A percentile compares a stretch with the other conserved stretches of the same genome.
phyloP scores from a whole-genome alignment of 2,888 invertebrate species.

The Lasius platythorax region DNA sequence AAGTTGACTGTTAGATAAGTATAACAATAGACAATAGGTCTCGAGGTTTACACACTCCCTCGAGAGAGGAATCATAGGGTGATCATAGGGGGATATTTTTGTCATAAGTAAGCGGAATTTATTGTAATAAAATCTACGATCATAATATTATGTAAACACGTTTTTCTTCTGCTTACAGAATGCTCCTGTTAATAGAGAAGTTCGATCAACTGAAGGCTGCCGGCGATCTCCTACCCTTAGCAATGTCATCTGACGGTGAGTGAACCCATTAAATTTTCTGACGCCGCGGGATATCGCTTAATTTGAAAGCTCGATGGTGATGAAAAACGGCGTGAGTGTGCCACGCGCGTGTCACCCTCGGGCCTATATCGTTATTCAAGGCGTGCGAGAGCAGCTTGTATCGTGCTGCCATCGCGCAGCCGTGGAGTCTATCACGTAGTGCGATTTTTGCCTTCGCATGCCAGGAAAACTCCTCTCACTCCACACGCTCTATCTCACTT shows the following conservation, averaged over 20 bases:
- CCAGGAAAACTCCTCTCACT: conserved; percentile 54
- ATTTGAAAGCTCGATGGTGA: conserved; percentile 17
- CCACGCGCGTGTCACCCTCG: conserved; percentile 42
- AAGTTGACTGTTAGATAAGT: background rate
- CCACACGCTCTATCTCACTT: conserved; percentile 1
- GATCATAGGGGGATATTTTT: background rate
- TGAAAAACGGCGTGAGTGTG: conserved; percentile 43
- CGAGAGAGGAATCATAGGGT: background rate
- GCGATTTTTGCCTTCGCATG: conserved; percentile 58
- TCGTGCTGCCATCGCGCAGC: conserved; percentile 74
- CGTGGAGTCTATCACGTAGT: conserved; percentile 61
- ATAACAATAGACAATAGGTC: background rate
- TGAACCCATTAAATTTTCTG: conserved; percentile 59
- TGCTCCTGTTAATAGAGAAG: conserved; percentile 90
- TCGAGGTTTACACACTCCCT: background rate
- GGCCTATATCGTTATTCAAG: conserved; percentile 55
- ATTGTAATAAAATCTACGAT: background rate
- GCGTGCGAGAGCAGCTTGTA: conserved; percentile 35
- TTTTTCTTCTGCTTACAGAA: conserved; percentile 82
- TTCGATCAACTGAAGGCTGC: conserved; percentile 95
- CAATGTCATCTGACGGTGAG: conserved; percentile 86
- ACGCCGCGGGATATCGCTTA: conserved; percentile 37
- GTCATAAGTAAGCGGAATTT: background rate
- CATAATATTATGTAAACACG: conserved; percentile 1
- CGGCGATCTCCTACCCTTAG: conserved; percentile 93